Conservation (phyloP, 2,888 invertebrate species). For the Eupithecia inturbata region DNA sequence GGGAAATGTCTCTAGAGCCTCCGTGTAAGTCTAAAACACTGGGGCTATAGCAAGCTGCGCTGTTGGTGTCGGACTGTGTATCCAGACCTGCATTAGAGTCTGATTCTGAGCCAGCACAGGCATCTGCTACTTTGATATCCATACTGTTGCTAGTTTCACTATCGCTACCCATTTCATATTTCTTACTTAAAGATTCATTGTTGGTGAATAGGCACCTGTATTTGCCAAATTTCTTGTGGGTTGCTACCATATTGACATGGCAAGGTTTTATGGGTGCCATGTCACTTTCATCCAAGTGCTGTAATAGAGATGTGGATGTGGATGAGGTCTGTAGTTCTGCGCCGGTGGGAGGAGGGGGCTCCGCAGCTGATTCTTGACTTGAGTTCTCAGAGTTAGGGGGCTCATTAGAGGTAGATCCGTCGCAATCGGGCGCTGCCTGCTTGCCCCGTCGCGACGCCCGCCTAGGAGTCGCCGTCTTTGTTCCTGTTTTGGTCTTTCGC, state of each 20-base stretch:
- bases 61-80: constrained; percentile 68
- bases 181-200: constrained; percentile 67
- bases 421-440: constrained; percentile 61
- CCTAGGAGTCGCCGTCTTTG: constrained; percentile 63
- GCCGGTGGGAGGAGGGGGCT: constrained; percentile 30
- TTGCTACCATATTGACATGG: constrained; percentile 65
- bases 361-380: constrained; percentile 33
- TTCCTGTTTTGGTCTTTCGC: constrained; percentile 69
- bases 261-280: constrained; percentile 51
- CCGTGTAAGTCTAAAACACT: constrained; percentile 50
- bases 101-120: constrained; percentile 78
- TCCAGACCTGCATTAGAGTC: constrained; percentile 76
- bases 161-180: constrained; percentile 77
- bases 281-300: constrained; percentile 47
- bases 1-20: constrained; percentile 64
- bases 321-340: constrained; percentile 23
- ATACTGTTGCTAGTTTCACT: constrained; percentile 81
- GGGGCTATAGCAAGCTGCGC: constrained; percentile 63
- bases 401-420: constrained; percentile 56
- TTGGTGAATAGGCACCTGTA: constrained; percentile 79
- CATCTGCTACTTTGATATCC: constrained; percentile 74
- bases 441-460: constrained; percentile 74
- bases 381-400: constrained; percentile 40
- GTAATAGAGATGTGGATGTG: constrained; percentile 39
- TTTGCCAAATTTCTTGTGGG: constrained; percentile 85